phyloP scores from a whole-genome alignment of 2,888 invertebrate species.

The Caenorhabditis sulstoni region DNA sequence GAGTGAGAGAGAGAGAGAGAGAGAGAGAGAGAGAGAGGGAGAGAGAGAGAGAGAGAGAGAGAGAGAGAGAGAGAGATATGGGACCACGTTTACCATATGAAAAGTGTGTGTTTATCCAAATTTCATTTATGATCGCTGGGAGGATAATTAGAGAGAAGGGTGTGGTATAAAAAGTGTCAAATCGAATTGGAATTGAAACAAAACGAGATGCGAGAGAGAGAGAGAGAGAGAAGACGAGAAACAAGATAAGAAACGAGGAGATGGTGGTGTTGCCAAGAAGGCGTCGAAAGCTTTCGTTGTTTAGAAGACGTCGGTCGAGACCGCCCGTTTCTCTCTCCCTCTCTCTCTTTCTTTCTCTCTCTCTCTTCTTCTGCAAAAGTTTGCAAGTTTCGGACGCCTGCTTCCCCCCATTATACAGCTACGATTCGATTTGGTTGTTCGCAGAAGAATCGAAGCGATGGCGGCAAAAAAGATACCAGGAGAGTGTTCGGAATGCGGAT shows the following conservation, averaged over 20 bases:
- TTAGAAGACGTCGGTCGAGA: conserved; percentile 26
- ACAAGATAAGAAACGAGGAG: conserved; percentile 19
- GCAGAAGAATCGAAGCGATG: too few species aligned
- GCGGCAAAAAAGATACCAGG: too few species aligned
- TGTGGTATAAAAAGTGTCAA: conserved; percentile 49
- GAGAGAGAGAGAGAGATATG: too few species aligned
- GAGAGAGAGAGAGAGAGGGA: too few species aligned
- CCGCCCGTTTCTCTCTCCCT: conserved; percentile 17
- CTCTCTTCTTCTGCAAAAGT: neutral
- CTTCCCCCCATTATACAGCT: conserved; percentile 33
- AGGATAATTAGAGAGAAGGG: conserved; percentile 13
- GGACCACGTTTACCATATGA: too few species aligned
- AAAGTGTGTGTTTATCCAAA: neutral
- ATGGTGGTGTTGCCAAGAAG: conserved; percentile 44
- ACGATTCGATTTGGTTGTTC: conserved; percentile 29
- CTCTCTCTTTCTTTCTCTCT: neutral
- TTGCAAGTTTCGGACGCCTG: conserved; percentile 19
- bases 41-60: too few species aligned
- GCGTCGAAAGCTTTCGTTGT: conserved; percentile 46
- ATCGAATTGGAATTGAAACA: conserved; percentile 55
- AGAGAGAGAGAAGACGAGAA: conserved; percentile 25
- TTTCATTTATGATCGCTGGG: neutral
- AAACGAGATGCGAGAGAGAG: conserved; percentile 31
- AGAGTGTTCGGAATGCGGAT: too few species aligned
- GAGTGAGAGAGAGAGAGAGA: too few species aligned